phyloP scores from a whole-genome alignment of 1,140 invertebrate species.

The Polypedilum vanderplanki region DNA sequence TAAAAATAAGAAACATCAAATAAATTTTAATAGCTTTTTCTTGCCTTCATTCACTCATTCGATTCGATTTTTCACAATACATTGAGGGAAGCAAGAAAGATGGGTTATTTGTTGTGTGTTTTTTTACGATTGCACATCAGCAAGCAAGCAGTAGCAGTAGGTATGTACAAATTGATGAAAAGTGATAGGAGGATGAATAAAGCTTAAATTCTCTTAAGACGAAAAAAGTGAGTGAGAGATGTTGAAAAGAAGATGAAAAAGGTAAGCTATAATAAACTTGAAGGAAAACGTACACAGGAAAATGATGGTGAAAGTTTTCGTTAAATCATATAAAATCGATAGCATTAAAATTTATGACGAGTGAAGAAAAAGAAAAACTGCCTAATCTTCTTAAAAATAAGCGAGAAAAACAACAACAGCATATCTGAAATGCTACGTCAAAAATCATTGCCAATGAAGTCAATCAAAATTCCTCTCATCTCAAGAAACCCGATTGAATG shows the following conservation, averaged over 20 bases:
- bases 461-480: constrained; percentile 8
- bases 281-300: neutral
- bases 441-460: constrained; percentile 3
- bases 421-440: too few species aligned
- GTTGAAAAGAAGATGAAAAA: neutral
- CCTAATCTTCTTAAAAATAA: neutral
- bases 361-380: neutral
- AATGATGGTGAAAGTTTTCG: neutral
- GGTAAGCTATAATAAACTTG: neutral
- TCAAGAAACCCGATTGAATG: neutral
- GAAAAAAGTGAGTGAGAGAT: too few species aligned
- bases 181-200: neutral
- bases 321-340: neutral
- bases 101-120: neutral
- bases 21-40: constrained; percentile 27
- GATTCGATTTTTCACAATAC: neutral
- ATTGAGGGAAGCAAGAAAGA: too few species aligned
- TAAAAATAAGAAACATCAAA: constrained; percentile 20
- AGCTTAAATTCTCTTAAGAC: too few species aligned
- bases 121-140: constrained; percentile 4
- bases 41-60: neutral
- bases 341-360: neutral
- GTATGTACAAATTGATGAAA: constrained; percentile 15
- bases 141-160: neutral
- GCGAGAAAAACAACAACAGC: neutral